Percentiles rank a stretch among this genome's conserved stretches.
Evolutionary conservation across 2,113 vertebrate genomes (phyloP).

Genomic region (Hucho hucho): DNA sequence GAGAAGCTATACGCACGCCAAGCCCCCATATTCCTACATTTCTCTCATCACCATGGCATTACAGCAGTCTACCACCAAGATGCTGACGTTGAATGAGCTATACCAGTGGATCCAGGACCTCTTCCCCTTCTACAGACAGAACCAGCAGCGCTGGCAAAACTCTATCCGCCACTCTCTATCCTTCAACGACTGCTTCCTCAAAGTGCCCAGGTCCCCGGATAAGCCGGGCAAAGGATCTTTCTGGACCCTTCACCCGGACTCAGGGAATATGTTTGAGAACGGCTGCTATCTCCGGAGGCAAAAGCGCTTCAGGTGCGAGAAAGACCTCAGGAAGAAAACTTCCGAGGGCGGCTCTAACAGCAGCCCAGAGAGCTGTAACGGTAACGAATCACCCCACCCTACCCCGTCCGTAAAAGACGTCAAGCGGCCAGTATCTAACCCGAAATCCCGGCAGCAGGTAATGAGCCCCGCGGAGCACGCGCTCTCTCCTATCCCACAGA

Average conservation of each 20-base stretch:
- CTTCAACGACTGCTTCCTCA: conserved; percentile 91
- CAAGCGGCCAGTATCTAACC: conserved; percentile 64
- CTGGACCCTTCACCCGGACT: conserved; percentile 87
- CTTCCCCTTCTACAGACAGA: conserved; percentile 86
- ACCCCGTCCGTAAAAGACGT: conserved; percentile 76
- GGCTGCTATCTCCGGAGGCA: conserved; percentile 87
- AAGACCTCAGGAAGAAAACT: conserved; percentile 50
- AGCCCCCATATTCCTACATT: conserved; percentile 87
- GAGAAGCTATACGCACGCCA: conserved; percentile 86
- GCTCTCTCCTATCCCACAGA: conserved; percentile 50
- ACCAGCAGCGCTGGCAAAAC: conserved; percentile 90
- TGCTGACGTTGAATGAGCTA: conserved; percentile 86
- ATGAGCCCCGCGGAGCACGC: conserved; percentile 55
- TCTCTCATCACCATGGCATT: conserved; percentile 90
- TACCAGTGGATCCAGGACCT: conserved; percentile 93
- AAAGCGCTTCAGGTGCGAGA: conserved; percentile 88
- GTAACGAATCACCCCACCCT: conserved; percentile 70
- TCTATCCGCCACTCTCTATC: conserved; percentile 87
- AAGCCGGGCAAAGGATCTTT: conserved; percentile 88
- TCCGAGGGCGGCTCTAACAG: conserved; percentile 45
- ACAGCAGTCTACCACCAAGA: conserved; percentile 84
- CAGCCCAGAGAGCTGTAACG: conserved; percentile 55
- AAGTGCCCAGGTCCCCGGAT: conserved; percentile 84
- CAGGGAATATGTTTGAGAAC: conserved; percentile 90
- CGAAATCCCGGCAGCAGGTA: conserved; percentile 42